Evolutionary conservation across 2,888 invertebrate genomes (phyloP).

Genomic region (Chesias legatella): DNA sequence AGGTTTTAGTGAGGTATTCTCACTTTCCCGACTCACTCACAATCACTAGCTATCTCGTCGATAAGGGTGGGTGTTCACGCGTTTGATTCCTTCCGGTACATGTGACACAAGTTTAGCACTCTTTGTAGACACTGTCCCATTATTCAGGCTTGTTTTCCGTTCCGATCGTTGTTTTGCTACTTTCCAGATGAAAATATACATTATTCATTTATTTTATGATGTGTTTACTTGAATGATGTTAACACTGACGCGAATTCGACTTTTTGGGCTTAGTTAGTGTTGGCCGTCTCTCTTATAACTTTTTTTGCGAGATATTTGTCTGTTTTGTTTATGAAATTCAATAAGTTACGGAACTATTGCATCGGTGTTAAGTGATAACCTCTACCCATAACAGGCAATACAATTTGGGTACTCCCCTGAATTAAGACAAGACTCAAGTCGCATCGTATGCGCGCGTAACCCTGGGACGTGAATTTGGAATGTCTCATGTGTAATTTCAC

Average conservation of each 20-base stretch:
- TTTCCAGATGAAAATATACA: conserved; percentile 41
- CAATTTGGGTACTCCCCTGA: too few relatives aligned
- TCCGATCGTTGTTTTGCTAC: conserved; percentile 39
- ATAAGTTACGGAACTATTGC: too few relatives aligned
- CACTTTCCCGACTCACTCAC: conserved; percentile 47
- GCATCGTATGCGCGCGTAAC: too few relatives aligned
- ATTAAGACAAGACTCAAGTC: too few relatives aligned
- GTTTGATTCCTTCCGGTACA: conserved; percentile 18
- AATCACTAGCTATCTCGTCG: conserved; percentile 45
- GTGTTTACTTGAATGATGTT: too few relatives aligned
- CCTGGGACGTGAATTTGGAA: too few relatives aligned
- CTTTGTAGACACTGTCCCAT: conserved; percentile 49
- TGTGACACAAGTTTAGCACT: conserved; percentile 44
- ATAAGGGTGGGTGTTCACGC: conserved; percentile 54
- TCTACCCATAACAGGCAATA: too few relatives aligned
- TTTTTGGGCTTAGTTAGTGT: conserved; percentile 6
- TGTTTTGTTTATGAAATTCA: too few relatives aligned
- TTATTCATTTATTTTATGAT: conserved; percentile 38
- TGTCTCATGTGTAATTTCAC: too few relatives aligned
- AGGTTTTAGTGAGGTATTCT: too few relatives aligned
- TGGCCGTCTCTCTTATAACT: conserved; percentile 10
- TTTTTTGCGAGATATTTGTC: too few relatives aligned
- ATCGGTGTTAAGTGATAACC: too few relatives aligned
- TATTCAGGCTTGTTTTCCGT: conserved; percentile 39
- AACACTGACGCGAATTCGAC: conserved; percentile 30